Percentiles rank a stretch among this genome's conserved stretches.
Conservation (phyloP, 2,797 vertebrate species). For the Coracias cyanogaster region DNA sequence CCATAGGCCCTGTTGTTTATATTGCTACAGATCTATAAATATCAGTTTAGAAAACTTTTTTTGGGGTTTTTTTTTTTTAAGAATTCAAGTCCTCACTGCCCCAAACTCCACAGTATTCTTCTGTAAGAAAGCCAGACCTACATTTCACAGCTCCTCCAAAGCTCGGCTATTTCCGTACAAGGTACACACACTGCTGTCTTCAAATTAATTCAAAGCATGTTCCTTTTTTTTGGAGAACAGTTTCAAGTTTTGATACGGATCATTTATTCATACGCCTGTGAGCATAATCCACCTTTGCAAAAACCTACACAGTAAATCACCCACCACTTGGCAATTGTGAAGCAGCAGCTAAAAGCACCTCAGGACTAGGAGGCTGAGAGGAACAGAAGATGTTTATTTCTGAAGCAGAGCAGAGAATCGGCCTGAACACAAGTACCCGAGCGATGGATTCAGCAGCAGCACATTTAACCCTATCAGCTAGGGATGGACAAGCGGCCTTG, state of each 20-base stretch:
- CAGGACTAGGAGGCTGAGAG: not conserved
- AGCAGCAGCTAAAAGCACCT: not conserved
- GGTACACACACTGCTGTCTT: not conserved
- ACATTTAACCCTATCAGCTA: fast-evolving
- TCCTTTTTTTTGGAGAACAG: not conserved
- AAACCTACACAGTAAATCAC: not conserved
- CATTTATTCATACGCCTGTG: not conserved
- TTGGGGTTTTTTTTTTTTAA: not conserved
- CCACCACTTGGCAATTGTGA: not conserved
- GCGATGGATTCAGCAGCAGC: not conserved
- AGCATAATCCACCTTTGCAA: not conserved
- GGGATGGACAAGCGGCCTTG: not conserved
- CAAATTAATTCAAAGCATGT: not conserved
- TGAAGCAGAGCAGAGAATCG: not conserved
- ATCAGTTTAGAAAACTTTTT: not conserved
- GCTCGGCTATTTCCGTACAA: not conserved
- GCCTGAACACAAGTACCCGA: not conserved
- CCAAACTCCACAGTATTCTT: not conserved
- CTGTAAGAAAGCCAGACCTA: not conserved
- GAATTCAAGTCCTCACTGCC: not conserved
- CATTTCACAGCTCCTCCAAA: not conserved
- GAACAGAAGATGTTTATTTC: not conserved
- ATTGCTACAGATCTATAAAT: not conserved
- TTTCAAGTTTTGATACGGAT: not conserved
- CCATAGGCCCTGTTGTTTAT: not conserved